phyloP scores from a whole-genome alignment of 2,797 vertebrate species.

The Iguana delicatissima region DNA sequence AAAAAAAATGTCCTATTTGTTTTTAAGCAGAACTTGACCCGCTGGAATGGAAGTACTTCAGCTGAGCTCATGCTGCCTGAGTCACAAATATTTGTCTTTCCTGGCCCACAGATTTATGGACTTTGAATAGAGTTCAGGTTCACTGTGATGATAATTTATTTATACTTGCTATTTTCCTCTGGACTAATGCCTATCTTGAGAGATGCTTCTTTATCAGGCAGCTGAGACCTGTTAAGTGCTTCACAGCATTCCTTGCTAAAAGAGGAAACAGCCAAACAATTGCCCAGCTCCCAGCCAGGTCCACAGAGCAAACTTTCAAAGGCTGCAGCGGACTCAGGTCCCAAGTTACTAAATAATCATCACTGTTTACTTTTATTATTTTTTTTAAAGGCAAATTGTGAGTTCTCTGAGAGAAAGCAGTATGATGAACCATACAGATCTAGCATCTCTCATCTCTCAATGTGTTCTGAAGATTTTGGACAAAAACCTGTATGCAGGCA shows the following conservation, averaged over 20 bases:
- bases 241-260: slow-evolving; percentile 75
- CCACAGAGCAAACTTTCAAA: slow-evolving; percentile 34
- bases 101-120: slow-evolving; percentile 38
- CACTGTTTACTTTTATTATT: slow-evolving; percentile 31
- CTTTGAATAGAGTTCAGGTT: slow-evolving; percentile 26
- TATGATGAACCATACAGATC: slow-evolving; percentile 73
- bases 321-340: slow-evolving; percentile 29
- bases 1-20: background rate
- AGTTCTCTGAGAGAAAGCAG: slow-evolving; percentile 45
- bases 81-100: slow-evolving; percentile 7
- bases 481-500: slow-evolving; percentile 76
- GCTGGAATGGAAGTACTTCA: background rate
- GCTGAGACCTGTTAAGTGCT: slow-evolving; percentile 58
- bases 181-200: slow-evolving; percentile 62
- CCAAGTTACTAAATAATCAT: slow-evolving; percentile 29
- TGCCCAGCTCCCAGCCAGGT: slow-evolving; percentile 47
- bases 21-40: background rate
- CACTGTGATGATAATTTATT: slow-evolving; percentile 60
- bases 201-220: slow-evolving; percentile 70
- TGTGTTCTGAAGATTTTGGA: slow-evolving; percentile 80
- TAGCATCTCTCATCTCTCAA: slow-evolving; percentile 73
- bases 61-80: background rate
- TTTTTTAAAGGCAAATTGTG: slow-evolving; percentile 36
- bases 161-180: slow-evolving; percentile 54
- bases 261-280: slow-evolving; percentile 64